Evolutionary conservation across 2,888 invertebrate genomes (phyloP), one percentile per base, ranked within the genome.

Genomic region (Acleris literana): DNA sequence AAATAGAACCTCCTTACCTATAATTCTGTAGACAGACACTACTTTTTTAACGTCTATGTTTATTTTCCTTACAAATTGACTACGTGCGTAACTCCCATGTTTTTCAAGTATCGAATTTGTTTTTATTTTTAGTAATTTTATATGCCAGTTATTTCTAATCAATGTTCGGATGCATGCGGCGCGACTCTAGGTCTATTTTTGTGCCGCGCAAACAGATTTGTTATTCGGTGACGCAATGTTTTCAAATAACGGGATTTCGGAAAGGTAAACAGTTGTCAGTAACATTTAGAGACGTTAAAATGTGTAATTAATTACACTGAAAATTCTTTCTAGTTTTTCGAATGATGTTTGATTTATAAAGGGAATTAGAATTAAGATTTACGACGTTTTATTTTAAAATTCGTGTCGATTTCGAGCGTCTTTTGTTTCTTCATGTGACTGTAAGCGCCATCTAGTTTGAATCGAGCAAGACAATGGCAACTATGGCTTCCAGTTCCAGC

Each of bases 111-210:
- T 88, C 80, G 71, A 71, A 83, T 91, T 88, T 83, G 82, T 80
- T 88, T 86, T 79, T 79, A 86, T 85, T 84, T 85, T 84, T 72
- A 69, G 88, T 87, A 90, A 87, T 85, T 81, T 85, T 83, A 88
- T 83, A 86, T 78, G 74, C 73, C 74, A 75, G 75, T 72, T 64
- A 78, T 74, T 75, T 74, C 74, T 80, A 81, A 86, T 85, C 75
- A 79, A 81, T 77, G 81, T 82, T 77, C 75, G 46, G 77, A 68
- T 73, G 68, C 65, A 43, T 55, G 60, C 69, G 51, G 43, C 49
- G 60, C 55, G 20, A 33, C 29, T 64, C 44, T 11, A n/a, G 51
- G 11, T 64, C 56, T 64, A 68, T 68, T 68, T 68, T 64, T 6
- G 46, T 17, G 46, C 39, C 61, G 52, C 53, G 57, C 57, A n/a